These are phyloP conservation scores for Ursus arctos DNA, from an alignment of 2,113 vertebrate species.

Conservation along the genomic window DNA sequence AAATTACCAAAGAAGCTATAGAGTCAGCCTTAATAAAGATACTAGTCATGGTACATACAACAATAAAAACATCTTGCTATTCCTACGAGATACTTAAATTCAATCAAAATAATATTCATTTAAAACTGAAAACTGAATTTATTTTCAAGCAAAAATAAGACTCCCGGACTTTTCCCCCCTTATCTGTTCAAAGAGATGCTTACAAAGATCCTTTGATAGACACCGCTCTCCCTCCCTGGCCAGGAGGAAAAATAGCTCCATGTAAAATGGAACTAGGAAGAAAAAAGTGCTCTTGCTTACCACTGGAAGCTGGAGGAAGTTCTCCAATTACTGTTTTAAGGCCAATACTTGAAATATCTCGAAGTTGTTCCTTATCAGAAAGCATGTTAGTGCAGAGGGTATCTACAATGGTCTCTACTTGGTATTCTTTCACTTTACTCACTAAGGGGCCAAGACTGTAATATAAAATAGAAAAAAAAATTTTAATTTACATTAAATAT, in stretches of 20 bases:
- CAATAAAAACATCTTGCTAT: slow-evolving; percentile 35
- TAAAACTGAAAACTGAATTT: neutral
- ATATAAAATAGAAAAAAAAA: slow-evolving; percentile 73
- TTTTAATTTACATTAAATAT: slow-evolving; percentile 48
- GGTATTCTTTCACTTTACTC: slow-evolving; percentile 99
- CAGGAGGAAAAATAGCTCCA: neutral
- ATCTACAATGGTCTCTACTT: slow-evolving; percentile 99
- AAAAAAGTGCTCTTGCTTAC: slow-evolving; percentile 86
- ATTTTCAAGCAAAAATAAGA: slow-evolving; percentile 47
- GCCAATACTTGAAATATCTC: slow-evolving; percentile 99
- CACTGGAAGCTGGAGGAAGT: slow-evolving; percentile 98
- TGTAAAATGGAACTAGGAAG: neutral
- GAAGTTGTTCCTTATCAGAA: slow-evolving; percentile 98
- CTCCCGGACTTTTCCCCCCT: neutral
- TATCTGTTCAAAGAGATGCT: neutral
- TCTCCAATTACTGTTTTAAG: slow-evolving; percentile 99
- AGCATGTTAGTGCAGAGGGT: slow-evolving; percentile 99
- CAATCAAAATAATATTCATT: slow-evolving; percentile 6
- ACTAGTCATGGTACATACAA: neutral
- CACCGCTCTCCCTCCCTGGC: neutral
- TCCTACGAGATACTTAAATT: slow-evolving; percentile 2
- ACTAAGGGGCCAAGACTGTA: slow-evolving; percentile 97
- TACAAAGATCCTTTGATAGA: neutral
- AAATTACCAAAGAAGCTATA: slow-evolving; percentile 45
- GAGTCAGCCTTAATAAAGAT: slow-evolving; percentile 16